Base-by-base conservation (phyloP, 2,888 invertebrate species). In the Athalia cordata region DNA sequence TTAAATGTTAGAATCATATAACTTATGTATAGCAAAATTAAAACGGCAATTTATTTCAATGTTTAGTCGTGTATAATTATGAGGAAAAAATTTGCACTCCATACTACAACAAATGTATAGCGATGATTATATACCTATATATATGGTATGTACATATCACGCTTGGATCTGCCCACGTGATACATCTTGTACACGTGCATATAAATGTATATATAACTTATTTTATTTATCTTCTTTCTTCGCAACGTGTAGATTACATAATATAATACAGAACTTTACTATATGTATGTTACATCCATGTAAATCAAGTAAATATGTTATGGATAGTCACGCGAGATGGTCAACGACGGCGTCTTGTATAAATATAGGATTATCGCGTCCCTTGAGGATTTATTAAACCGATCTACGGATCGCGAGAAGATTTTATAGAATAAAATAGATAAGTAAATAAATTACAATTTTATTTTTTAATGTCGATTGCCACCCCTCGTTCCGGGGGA, bases 1-100 rank as follows among this genome's bases (percentile, higher is more conserved):
- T 59, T 72, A 59, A 72, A 59, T n/a, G 59, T 72, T 13, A 59
- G 45, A 59, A 43, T 72, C 11, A 72, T 72, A 72, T 57, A 72
- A 13, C 52, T 1, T 47, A 47, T 29, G 29, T 29, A 29, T 29
- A 29, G 29, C 57, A 45, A 9, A 59, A 52, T 59, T 47, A 5
- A 47, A 15, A 11, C 15, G 47, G 59, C 72, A 15, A 45, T 72
- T 72, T 57, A 45, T 59, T 4, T 47, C 47, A 8, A n/a, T 11
- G 29, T 29, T 29, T 29, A 29, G 29, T 29, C 29, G 29, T 29
- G 29, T 29, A 29, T 29, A 29, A 29, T 29, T 29, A 29, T 29
- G 29, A 29, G 45, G 2, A 59, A 72, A 47, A 47, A 72, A 13
- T n/a, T 29, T 29, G 29, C 29, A 29, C 29, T 29, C 2, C 29